Evolutionary conservation across 2,797 vertebrate genomes (phyloP).

Genomic region (Valencia hispanica): DNA sequence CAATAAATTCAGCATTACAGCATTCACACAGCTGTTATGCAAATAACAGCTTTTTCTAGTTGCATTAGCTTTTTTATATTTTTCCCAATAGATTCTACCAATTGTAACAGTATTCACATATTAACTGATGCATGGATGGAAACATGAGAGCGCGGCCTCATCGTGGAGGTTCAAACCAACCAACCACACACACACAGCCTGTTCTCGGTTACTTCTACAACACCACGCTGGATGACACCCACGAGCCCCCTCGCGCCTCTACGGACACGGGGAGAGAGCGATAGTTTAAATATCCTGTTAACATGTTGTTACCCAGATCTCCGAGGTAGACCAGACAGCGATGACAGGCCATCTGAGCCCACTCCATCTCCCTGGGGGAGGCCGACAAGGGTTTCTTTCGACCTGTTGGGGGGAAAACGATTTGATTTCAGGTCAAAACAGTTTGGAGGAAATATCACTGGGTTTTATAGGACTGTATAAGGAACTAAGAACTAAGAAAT

Average conservation of each 20-base stretch:
- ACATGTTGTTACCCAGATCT: slow-evolving; percentile 88
- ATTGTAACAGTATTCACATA: not conserved
- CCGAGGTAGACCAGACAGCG: slow-evolving; percentile 96
- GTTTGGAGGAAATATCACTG: not conserved
- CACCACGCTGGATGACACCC: slow-evolving; percentile 34
- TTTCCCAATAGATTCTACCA: too few species aligned
- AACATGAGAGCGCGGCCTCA: not conserved
- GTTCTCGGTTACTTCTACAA: slow-evolving; percentile 5
- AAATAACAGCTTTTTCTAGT: too few species aligned
- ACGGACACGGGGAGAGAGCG: not conserved
- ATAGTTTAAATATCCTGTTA: slow-evolving; percentile 27
- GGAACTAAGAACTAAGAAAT: not conserved
- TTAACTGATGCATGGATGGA: not conserved
- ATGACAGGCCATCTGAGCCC: slow-evolving; percentile 98
- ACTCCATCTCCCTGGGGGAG: slow-evolving; percentile 96
- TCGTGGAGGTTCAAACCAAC: slow-evolving; percentile 4
- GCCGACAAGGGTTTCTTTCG: slow-evolving; percentile 94
- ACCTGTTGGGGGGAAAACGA: slow-evolving; percentile 78
- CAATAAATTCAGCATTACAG: too few species aligned
- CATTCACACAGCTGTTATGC: too few species aligned
- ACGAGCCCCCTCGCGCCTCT: slow-evolving; percentile 41
- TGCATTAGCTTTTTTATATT: too few species aligned
- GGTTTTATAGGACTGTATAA: not conserved
- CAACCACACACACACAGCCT: slow-evolving; percentile 11
- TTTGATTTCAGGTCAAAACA: not conserved